Evolutionary conservation across 2,797 vertebrate species (phyloP), one percentile per base, ranked within the genome.

Genomic region (Ambastaia sidthimunki): DNA sequence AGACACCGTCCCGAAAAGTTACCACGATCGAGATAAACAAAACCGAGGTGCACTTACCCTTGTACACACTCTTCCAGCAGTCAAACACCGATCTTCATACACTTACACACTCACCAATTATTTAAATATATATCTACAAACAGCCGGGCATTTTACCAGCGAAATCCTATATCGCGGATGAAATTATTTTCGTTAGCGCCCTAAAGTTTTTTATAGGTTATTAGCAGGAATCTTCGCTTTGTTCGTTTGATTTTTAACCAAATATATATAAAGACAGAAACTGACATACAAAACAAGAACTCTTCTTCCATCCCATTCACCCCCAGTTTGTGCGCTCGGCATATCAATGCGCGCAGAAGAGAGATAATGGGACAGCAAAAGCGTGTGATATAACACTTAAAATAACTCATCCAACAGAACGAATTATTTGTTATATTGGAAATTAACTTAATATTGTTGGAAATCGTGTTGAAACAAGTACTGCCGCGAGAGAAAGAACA

Each of bases 81-180:
- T 83, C 86, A 85, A 83, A 71, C 82, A 84, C 86, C 81, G 78
- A 88, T 90, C 90, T 92, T 92, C 90, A 88, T 80, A 84, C 89
- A 80, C 78, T 80, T 80, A 80, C 23, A 71, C 78, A 84, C 82
- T 86, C 91, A 83, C 90, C 87, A 89, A 88, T 87, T 85, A 88
- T 88, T 86, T 87, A 87, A 89, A 88, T 88, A 89, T 88, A 88
- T 90, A 89, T 89, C 73, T 87, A 87, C 89, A 91, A 94, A 94
- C 93, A 94, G 92, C 91, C 93, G 90, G 90, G 93, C 92, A 86
- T 87, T 82, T 87, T 84, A 76, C 60, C 69, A 71, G 78, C 84
- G 71, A 77, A 74, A 85, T 76, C 63, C 77, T 85, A 85, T 85
- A 86, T 89, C 71, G 66, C 70, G 82, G 55, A 37, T 31, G 31